A percentile compares a stretch with the other conserved stretches of the same genome.
Conservation (phyloP, 64 coral and sea anemone species). For the Astreopora myriophthalma region DNA sequence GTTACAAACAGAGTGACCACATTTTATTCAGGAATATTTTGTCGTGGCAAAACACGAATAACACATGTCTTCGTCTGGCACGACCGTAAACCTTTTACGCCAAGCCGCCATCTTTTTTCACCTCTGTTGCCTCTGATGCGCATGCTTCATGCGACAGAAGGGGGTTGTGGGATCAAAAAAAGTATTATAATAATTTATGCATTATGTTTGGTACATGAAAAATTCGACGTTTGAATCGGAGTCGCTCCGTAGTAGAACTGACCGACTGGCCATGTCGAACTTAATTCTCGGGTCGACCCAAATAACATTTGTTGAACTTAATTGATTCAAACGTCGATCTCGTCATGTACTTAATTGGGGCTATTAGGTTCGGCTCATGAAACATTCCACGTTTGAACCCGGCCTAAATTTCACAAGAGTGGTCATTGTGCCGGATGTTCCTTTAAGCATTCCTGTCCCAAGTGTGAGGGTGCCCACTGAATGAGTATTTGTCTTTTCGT, state of each 20-base stretch:
- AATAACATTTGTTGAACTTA: too few relatives aligned
- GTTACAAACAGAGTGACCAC: not conserved
- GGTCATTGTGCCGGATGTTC: not conserved
- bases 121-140: not conserved
- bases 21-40: constrained; percentile 18
- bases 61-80: constrained; percentile 9
- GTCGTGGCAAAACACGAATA: constrained; percentile 2
- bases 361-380: constrained; percentile 57
- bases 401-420: not conserved
- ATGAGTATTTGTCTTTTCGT: not conserved
- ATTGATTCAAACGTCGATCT: constrained; percentile 69
- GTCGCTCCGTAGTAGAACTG: not conserved
- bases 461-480: not conserved
- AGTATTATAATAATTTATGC: constrained; percentile 24
- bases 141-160: not conserved
- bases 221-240: constrained; percentile 7
- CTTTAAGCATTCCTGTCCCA: constrained; percentile 36
- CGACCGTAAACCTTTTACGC: not conserved
- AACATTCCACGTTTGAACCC: constrained; percentile 32
- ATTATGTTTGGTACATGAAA: constrained; percentile 54
- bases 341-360: constrained; percentile 35
- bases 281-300: too few relatives aligned
- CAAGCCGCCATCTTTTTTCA: not conserved
- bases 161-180: not conserved
- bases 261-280: not conserved